Percentiles rank a stretch among this genome's conserved stretches.
These are phyloP conservation scores for Dendrophyllia cribrosa DNA, from an alignment of 64 coral and sea anemone species.

Conservation along the genomic window DNA sequence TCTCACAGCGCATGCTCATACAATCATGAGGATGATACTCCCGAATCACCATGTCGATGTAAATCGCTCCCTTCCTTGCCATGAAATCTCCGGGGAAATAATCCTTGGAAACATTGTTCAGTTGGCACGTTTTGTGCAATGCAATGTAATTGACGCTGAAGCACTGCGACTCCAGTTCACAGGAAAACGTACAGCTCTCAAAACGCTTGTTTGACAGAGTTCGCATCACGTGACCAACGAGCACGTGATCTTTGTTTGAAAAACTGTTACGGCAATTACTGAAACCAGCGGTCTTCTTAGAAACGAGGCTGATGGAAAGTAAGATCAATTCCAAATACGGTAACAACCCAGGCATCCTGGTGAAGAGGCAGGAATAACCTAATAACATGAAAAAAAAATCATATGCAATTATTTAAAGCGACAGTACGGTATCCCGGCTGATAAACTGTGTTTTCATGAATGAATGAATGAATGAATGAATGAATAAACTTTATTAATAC, in stretches of 20 bases:
- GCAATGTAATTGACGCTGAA: slow-evolving; percentile 25
- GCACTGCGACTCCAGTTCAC: slow-evolving; percentile 21
- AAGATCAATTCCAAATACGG: not conserved
- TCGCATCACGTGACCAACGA: slow-evolving; percentile 15
- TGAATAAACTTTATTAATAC: too few species aligned
- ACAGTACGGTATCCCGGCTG: too few species aligned
- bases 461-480: too few species aligned
- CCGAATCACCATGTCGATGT: slow-evolving; percentile 9
- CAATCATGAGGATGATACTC: not conserved
- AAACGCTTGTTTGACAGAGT: slow-evolving; percentile 11
- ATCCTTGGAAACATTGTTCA: slow-evolving; percentile 5
- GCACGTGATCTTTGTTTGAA: not conserved
- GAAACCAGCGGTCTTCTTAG: not conserved
- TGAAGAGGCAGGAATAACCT: not conserved
- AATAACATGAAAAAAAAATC: slow-evolving; percentile 1
- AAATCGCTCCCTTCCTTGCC: slow-evolving; percentile 6
- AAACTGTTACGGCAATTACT: not conserved
- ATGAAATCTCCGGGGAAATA: not conserved
- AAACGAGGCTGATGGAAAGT: not conserved
- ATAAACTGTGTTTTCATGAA: too few species aligned
- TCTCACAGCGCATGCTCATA: slow-evolving; percentile 31
- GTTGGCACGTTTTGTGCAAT: not conserved
- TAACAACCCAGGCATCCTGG: not conserved
- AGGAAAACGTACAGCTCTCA: slow-evolving; percentile 25
- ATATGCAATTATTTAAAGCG: too few species aligned